Evolutionary conservation across 1,140 invertebrate species (phyloP).

Genomic region (Lordiphosa collinella): DNA sequence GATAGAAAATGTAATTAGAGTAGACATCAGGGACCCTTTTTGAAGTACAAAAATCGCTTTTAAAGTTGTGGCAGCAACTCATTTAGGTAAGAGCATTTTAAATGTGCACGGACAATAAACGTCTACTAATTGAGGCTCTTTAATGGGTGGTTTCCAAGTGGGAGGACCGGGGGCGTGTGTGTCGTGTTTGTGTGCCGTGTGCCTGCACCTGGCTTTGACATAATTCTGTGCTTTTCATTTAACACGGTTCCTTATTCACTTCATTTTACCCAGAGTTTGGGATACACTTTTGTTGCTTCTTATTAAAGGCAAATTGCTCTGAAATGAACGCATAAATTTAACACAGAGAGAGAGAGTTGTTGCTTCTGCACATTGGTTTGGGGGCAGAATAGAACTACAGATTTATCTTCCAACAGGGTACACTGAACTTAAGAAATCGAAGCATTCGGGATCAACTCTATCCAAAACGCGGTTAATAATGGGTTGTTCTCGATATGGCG

Average conservation of each 20-base stretch:
- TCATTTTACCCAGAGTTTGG: slow-evolving; percentile 3
- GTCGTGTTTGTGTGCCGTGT: background rate
- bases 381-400: no score
- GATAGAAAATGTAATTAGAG: slow-evolving; percentile 20
- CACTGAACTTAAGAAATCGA: no score
- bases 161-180: no score
- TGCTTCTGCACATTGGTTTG: background rate
- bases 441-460: no score
- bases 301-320: slow-evolving; percentile 44
- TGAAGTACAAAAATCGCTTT: background rate
- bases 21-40: background rate
- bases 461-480: no score
- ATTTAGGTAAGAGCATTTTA: slow-evolving; percentile 9
- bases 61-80: slow-evolving; percentile 4
- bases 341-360: slow-evolving; percentile 8
- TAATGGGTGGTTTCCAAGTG: no score
- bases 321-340: slow-evolving; percentile 40
- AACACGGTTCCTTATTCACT: slow-evolving; percentile 1
- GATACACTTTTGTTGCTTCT: slow-evolving; percentile 1
- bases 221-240: no score
- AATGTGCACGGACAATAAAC: slow-evolving; percentile 1
- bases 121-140: slow-evolving; percentile 2
- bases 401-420: no score
- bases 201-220: slow-evolving; percentile 4
- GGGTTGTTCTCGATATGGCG: no score